Evolutionary conservation across 2,888 invertebrate genomes (phyloP).

Genomic region (Eupithecia tripunctaria): DNA sequence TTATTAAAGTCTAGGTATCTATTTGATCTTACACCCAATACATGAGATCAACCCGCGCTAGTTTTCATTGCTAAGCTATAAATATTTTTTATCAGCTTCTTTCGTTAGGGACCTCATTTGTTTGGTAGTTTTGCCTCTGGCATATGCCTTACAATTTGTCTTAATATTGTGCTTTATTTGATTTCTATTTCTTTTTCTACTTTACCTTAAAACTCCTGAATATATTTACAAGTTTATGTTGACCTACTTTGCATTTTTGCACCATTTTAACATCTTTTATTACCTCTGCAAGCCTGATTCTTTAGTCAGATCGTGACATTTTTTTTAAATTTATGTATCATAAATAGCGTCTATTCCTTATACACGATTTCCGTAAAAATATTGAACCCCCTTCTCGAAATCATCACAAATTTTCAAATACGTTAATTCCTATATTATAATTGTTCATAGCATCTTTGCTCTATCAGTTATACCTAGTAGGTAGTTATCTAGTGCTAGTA

Average conservation of each 20-base stretch:
- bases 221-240: not conserved
- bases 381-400: not conserved
- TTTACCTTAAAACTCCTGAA: not conserved
- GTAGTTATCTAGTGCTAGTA: not conserved
- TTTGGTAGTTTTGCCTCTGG: not conserved
- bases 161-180: not conserved
- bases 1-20: not conserved
- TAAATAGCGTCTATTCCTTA: not conserved
- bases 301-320: not conserved
- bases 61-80: not conserved
- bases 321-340: not conserved
- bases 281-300: not conserved
- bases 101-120: not conserved
- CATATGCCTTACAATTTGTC: not conserved
- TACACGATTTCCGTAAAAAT: not conserved
- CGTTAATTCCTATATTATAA: not conserved
- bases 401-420: not conserved
- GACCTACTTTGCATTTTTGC: not conserved
- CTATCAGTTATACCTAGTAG: not conserved
- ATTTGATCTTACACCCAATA: slow-evolving; percentile 10
- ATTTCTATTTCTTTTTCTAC: not conserved
- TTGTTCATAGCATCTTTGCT: not conserved
- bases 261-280: not conserved
- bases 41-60: slow-evolving; percentile 13
- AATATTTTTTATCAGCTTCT: not conserved